Evolutionary conservation across 2,113 vertebrate genomes (phyloP).

Genomic region (Melanostigma gelatinosum): DNA sequence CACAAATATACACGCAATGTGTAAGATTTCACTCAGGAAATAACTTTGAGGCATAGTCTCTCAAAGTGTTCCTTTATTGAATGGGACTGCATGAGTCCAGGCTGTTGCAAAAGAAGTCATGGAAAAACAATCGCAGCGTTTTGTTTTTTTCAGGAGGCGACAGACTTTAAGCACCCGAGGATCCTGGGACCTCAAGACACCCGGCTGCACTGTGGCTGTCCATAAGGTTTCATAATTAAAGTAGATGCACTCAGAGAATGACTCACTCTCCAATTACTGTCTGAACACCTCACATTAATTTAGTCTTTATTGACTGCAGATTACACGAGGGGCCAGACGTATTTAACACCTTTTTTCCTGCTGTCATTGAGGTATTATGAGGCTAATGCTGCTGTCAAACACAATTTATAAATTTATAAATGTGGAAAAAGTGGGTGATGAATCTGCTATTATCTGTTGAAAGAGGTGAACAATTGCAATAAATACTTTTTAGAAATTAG

Average conservation of each 20-base stretch:
- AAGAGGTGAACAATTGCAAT: constrained; percentile 32
- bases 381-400: constrained; percentile 29
- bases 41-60: background rate
- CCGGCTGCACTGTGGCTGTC: constrained; percentile 39
- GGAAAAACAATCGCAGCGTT: constrained; percentile 55
- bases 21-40: constrained; percentile 17
- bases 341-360: constrained; percentile 25
- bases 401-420: constrained; percentile 38
- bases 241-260: constrained; percentile 35
- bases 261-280: constrained; percentile 51
- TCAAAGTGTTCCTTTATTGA: constrained; percentile 31
- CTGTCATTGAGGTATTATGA: constrained; percentile 24
- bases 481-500: constrained; percentile 15
- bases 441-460: constrained; percentile 39
- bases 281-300: constrained; percentile 44
- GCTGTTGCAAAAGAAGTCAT: constrained; percentile 35
- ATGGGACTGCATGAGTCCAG: constrained; percentile 18
- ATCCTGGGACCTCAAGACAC: constrained; percentile 37
- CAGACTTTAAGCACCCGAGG: constrained; percentile 37
- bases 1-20: constrained; percentile 7
- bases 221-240: constrained; percentile 56
- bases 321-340: constrained; percentile 25
- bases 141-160: constrained; percentile 43
- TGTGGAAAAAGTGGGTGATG: constrained; percentile 28
- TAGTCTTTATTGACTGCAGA: constrained; percentile 58